Conservation (phyloP, 2,797 vertebrate species). For the Heteromormyrus szaboi region DNA sequence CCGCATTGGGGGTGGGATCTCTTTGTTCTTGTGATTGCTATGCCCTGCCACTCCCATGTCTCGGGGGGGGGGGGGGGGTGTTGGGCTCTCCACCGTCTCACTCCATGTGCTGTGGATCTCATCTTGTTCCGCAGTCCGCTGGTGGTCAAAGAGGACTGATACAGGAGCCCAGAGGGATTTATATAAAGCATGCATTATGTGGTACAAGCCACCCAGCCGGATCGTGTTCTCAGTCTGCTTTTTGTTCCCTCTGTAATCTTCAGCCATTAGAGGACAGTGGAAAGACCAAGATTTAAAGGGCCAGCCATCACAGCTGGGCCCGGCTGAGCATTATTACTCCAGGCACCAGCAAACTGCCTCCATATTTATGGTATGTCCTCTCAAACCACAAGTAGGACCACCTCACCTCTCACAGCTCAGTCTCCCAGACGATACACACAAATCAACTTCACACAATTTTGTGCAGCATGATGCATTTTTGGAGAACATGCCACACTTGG, state of each 20-base stretch:
- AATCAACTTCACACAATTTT: not conserved
- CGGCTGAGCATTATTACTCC: not conserved
- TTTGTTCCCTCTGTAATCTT: not conserved
- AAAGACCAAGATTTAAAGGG: not conserved
- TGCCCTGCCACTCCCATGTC: not conserved
- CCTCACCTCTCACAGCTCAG: not conserved
- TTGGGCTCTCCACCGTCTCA: not conserved
- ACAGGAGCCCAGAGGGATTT: not conserved
- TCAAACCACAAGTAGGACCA: not conserved
- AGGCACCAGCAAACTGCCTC: not conserved
- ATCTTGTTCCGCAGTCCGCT: not conserved
- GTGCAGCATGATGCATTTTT: not conserved
- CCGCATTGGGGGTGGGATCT: not conserved
- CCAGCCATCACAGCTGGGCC: not conserved
- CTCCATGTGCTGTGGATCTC: not conserved
- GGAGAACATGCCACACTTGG: not conserved
- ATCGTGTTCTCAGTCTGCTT: not conserved
- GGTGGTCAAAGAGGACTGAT: not conserved
- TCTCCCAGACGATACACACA: not conserved
- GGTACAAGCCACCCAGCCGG: not conserved
- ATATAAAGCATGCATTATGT: not conserved
- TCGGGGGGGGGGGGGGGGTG: not conserved
- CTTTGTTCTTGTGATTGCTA: not conserved
- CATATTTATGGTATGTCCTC: not conserved
- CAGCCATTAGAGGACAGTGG: not conserved